phyloP scores from a whole-genome alignment of 2,797 vertebrate genomes.

The Catostomus latipinnis region DNA sequence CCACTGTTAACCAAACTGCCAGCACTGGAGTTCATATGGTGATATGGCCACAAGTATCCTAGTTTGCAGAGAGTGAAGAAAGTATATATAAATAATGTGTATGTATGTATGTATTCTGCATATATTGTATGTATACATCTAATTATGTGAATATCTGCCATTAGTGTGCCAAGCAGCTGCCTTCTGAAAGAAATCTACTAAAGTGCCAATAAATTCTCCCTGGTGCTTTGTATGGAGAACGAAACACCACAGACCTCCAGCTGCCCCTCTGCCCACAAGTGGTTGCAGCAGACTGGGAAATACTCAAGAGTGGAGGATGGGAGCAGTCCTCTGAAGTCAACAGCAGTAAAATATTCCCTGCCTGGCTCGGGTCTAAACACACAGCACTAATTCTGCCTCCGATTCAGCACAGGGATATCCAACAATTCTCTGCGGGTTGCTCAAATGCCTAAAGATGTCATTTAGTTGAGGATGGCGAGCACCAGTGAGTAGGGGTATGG shows the following conservation, averaged over 20 bases:
- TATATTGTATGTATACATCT: conserved; percentile 16
- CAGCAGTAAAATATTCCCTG: conserved; percentile 53
- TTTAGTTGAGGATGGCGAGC: conserved; percentile 52
- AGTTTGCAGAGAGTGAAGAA: background rate
- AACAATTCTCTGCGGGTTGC: conserved; percentile 39
- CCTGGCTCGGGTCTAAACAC: conserved; percentile 59
- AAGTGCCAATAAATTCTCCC: conserved; percentile 60
- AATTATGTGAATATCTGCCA: conserved; percentile 28
- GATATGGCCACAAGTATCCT: background rate
- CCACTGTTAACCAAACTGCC: conserved; percentile 37
- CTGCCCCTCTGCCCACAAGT: conserved; percentile 58
- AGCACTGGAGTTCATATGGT: conserved; percentile 31
- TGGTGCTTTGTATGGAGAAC: conserved; percentile 29
- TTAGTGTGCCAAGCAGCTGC: conserved; percentile 31
- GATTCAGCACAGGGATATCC: conserved; percentile 44
- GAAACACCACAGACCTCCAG: conserved; percentile 60
- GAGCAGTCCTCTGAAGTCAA: conserved; percentile 55
- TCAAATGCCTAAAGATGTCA: conserved; percentile 51
- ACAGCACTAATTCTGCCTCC: conserved; percentile 45
- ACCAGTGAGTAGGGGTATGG: conserved; percentile 2
- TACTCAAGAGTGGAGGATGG: conserved; percentile 21
- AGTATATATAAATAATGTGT: background rate
- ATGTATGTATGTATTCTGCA: background rate
- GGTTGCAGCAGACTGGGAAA: conserved; percentile 48
- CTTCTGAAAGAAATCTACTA: conserved; percentile 55